Evolutionary conservation across 2,113 vertebrate species (phyloP).

Genomic region (Catharus minimus): DNA sequence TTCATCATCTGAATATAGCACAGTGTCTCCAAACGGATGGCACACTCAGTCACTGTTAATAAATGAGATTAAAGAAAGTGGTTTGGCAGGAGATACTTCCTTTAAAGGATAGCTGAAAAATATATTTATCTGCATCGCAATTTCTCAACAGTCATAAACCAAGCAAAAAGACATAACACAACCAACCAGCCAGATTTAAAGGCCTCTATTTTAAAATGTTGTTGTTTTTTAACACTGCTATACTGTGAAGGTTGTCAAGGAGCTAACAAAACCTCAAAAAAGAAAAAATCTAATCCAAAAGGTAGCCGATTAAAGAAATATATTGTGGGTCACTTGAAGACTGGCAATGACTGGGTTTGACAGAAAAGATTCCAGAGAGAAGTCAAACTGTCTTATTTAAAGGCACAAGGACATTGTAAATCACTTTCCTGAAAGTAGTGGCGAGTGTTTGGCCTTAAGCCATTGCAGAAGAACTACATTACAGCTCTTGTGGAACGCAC

Average conservation of each 20-base stretch:
- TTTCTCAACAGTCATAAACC: constrained; percentile 4
- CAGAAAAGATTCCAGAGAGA: background rate
- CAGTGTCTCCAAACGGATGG: background rate
- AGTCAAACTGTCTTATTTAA: constrained; percentile 19
- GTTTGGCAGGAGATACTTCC: background rate
- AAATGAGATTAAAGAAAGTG: background rate
- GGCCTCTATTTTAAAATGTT: background rate
- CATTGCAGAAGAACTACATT: background rate
- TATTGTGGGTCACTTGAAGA: background rate
- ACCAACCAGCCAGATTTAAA: constrained; percentile 13
- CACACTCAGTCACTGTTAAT: background rate
- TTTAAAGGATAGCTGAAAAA: constrained; percentile 13
- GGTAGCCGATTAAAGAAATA: background rate
- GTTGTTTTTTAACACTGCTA: background rate
- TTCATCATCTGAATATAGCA: background rate
- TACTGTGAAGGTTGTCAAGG: background rate
- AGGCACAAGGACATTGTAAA: background rate
- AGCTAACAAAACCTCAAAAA: background rate
- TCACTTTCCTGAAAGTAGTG: background rate
- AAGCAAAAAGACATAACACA: background rate
- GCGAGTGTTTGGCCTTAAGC: background rate
- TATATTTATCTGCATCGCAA: background rate
- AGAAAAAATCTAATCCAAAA: background rate
- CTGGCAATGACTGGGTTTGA: background rate
- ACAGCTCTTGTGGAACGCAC: background rate